Evolutionary conservation across 2,113 vertebrate genomes (phyloP).

Genomic region (Aleadryas rufinucha): DNA sequence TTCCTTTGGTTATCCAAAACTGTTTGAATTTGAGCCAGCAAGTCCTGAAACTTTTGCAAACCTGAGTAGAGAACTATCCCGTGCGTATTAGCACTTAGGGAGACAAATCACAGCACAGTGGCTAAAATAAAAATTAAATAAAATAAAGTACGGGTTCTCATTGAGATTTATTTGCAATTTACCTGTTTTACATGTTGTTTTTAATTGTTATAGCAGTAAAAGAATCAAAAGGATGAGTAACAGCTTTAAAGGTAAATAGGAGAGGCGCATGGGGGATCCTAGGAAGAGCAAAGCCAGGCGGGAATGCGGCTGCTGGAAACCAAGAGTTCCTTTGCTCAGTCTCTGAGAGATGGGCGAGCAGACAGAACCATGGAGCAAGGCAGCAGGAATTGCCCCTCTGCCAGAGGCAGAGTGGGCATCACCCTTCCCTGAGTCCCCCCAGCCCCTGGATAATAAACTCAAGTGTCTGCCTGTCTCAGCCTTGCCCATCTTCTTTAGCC

Average conservation of each 20-base stretch:
- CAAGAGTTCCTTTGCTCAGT: not conserved
- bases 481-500: constrained; percentile 71
- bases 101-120: not conserved
- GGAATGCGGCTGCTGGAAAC: not conserved
- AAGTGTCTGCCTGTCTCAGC: constrained; percentile 38
- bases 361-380: not conserved
- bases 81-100: not conserved
- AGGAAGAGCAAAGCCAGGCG: not conserved
- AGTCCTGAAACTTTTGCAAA: not conserved
- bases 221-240: not conserved
- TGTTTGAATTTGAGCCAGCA: not conserved
- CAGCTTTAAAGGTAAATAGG: not conserved
- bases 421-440: not conserved
- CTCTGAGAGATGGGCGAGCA: not conserved
- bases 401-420: not conserved
- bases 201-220: not conserved
- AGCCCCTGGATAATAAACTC: constrained; percentile 59
- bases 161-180: not conserved
- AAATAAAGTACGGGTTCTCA: not conserved
- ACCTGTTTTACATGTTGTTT: not conserved
- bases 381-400: not conserved
- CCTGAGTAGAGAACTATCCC: not conserved
- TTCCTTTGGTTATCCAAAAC: not conserved
- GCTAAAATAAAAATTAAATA: not conserved
- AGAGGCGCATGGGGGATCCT: not conserved